A percentile compares a stretch with the other conserved stretches of the same genome.
phyloP scores from a whole-genome alignment of 2,888 invertebrate genomes.

The Drosophila antonietae region DNA sequence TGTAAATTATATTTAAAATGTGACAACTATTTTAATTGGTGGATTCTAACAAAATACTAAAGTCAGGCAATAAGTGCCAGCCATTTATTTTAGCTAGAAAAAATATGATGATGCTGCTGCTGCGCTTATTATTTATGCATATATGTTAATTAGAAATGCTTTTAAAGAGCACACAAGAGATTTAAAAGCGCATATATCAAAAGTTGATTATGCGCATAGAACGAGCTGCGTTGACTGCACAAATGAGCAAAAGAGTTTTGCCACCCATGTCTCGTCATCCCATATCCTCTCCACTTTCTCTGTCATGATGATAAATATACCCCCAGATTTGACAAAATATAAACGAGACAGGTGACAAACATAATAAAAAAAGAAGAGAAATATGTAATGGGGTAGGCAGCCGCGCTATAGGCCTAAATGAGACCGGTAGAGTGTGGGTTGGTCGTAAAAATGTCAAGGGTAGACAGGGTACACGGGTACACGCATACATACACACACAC shows the following conservation, averaged over 20 bases:
- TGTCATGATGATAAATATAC: conserved; percentile 57
- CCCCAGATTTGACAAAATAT: conserved; percentile 73
- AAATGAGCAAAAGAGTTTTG: conserved; percentile 53
- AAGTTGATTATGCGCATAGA: conserved; percentile 74
- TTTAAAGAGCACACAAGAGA: conserved; percentile 73
- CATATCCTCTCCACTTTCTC: neutral
- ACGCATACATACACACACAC: neutral
- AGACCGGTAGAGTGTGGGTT: conserved; percentile 45
- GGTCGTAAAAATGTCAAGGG: conserved; percentile 56
- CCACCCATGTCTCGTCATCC: neutral
- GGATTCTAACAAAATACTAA: conserved; percentile 1
- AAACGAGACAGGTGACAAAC: conserved; percentile 75
- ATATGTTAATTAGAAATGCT: conserved; percentile 79
- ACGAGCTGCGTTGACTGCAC: conserved; percentile 20
- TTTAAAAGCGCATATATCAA: conserved; percentile 78
- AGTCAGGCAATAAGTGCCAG: conserved; percentile 60
- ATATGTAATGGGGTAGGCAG: conserved; percentile 13
- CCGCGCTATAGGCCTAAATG: conserved; percentile 49
- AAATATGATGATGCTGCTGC: conserved; percentile 24
- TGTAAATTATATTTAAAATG: neutral
- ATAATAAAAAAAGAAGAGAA: conserved; percentile 47
- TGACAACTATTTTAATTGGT: conserved; percentile 1
- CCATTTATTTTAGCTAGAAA: conserved; percentile 54
- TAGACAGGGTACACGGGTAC: conserved; percentile 35
- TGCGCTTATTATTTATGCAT: conserved; percentile 72